Evolutionary conservation across 2,113 vertebrate genomes (phyloP).

Genomic region (Prietella phreatophila): DNA sequence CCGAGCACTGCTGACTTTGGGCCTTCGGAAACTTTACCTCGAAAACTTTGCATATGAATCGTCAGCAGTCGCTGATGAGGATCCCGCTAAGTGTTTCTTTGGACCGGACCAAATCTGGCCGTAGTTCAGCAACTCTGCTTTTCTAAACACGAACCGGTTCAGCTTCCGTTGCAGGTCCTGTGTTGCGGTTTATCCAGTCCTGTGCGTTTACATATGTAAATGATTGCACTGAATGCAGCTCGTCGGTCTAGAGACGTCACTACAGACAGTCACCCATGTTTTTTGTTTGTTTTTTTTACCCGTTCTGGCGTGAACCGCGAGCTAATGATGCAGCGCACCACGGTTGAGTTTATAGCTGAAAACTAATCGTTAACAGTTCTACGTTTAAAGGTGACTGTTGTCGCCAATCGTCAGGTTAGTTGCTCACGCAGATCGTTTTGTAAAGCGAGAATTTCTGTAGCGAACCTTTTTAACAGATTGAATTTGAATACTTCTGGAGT

Average conservation of each 20-base stretch:
- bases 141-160: not conserved
- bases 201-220: not conserved
- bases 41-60: conserved; percentile 6
- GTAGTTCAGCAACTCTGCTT: not conserved
- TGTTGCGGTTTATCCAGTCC: not conserved
- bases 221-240: not conserved
- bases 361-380: not conserved
- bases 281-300: not conserved
- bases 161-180: not conserved
- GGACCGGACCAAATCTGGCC: not conserved
- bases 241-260: not conserved
- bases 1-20: not conserved
- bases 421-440: not conserved
- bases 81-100: not conserved
- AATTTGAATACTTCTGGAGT: not conserved
- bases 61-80: not conserved
- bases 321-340: too few species aligned
- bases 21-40: not conserved
- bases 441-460: not conserved
- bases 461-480: not conserved
- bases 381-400: not conserved
- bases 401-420: not conserved
- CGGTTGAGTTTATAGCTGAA: not conserved
- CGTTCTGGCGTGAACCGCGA: not conserved
- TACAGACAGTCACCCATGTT: not conserved